Base-by-base conservation (phyloP, 2,113 vertebrate genomes). In the Lophotis ruficrista region DNA sequence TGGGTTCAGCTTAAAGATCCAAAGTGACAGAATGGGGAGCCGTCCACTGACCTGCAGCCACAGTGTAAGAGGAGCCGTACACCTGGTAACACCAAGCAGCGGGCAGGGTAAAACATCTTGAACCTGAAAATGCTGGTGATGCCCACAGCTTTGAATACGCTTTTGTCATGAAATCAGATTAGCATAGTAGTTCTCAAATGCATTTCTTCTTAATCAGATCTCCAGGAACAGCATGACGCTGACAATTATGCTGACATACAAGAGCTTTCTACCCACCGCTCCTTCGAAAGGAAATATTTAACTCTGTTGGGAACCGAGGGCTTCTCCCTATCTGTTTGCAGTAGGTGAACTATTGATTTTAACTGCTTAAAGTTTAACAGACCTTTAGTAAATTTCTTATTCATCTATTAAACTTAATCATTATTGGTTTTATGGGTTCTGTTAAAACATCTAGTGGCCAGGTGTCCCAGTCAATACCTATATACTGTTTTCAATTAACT, bases 261-360 rank as follows among this genome's bases (percentile, higher is more conserved):
- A 70, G 51, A 84, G 33, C 33, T 71, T 84, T 84, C 43, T 53
- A 41, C 38, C 25, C 60, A 31, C n/a, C 1, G 2, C 4, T 65
- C 20, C 41, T 87, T 78, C 2, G 0, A 51, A 75, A 82, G 12
- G 31, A 87, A 73, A 33, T 84, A 25, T 41, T 94, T 87, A 89
- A 84, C 57, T 83, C 68, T 56, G n/a, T 17, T 84, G 45, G 91
- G 48, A 95, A 45, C 56, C 72, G 68, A 82, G 38, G 16, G 27
- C 33, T 64, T 79, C 69, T 91, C 51, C 30, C 1, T 65, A 37
- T 64, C 64, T 79, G 48, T 89, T 95, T 93, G 65, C 81, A 89
- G 81, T 76, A 75, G 65, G 84, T 93, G 94, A 87, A 60, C 48
- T 93, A 96, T 92, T 91, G 96, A 94, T 93, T 96, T 92, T 86